Conservation (phyloP, 2,797 vertebrate genomes). For the Podarcis lilfordi region DNA sequence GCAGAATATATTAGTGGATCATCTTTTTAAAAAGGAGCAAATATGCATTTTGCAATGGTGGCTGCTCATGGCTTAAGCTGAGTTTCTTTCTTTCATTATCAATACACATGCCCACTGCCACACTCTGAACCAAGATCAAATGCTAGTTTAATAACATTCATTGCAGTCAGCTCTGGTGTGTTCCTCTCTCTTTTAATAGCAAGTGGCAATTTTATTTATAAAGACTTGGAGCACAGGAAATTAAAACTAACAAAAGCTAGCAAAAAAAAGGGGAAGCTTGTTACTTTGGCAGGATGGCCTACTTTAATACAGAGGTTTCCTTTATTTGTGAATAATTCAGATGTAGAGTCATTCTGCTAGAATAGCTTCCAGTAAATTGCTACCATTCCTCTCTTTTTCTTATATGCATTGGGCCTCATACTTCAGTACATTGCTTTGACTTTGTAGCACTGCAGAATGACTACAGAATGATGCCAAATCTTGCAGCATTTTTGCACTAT, state of each 20-base stretch:
- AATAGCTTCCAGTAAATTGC: conserved; percentile 13
- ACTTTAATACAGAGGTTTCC: conserved; percentile 9
- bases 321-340: conserved; percentile 48
- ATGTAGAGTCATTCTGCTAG: conserved; percentile 12
- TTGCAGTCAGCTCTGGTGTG: not conserved
- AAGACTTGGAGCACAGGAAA: conserved; percentile 44
- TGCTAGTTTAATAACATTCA: conserved; percentile 37
- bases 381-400: conserved; percentile 29
- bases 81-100: conserved; percentile 7
- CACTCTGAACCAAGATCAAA: conserved; percentile 41
- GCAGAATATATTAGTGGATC: not conserved
- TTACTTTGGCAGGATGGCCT: not conserved
- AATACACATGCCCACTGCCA: conserved; percentile 10
- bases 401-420: not conserved
- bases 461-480: conserved; percentile 15
- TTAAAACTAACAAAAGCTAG: conserved; percentile 33
- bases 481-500: conserved; percentile 1
- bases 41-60: conserved; percentile 3
- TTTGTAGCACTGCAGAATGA: conserved; percentile 1
- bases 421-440: not conserved
- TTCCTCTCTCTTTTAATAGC: conserved; percentile 23
- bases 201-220: conserved; percentile 31
- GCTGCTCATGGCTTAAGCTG: not conserved
- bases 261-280: conserved; percentile 59
- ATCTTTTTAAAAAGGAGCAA: not conserved